phyloP scores from a whole-genome alignment of 2,113 vertebrate genomes.

The Lonchura striata region DNA sequence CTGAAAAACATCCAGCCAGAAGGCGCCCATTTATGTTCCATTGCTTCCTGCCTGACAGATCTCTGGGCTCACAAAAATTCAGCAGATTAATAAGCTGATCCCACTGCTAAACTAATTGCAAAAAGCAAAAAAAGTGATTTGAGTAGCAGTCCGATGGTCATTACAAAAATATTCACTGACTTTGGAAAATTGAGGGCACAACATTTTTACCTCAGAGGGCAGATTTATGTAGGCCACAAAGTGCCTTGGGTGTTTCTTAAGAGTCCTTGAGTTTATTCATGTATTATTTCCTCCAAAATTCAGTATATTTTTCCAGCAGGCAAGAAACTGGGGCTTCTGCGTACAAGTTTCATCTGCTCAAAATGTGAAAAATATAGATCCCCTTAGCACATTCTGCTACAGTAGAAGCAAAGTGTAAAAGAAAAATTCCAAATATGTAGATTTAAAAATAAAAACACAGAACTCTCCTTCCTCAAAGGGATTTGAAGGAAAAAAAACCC shows the following conservation, averaged over 20 bases:
- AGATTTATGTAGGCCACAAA: constrained; percentile 61
- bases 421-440: constrained; percentile 61
- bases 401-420: constrained; percentile 22
- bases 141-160: neutral
- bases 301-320: constrained; percentile 56
- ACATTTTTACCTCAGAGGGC: constrained; percentile 21
- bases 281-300: constrained; percentile 59
- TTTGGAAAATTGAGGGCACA: constrained; percentile 27
- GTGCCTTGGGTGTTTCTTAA: constrained; percentile 54
- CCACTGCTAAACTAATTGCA: neutral
- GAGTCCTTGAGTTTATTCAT: constrained; percentile 27
- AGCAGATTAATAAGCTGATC: neutral
- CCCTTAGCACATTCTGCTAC: constrained; percentile 50
- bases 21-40: neutral
- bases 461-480: constrained; percentile 10
- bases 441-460: constrained; percentile 58
- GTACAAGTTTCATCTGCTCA: constrained; percentile 46
- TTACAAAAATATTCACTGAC: constrained; percentile 29
- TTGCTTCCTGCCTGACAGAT: neutral
- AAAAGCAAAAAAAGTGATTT: neutral
- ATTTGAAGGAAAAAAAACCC: neutral
- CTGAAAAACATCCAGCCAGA: neutral
- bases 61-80: neutral
- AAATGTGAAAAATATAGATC: constrained; percentile 45
- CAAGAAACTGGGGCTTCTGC: constrained; percentile 38